Evolutionary conservation across 2,797 vertebrate genomes (phyloP).

Genomic region (Phalanger gymnotis): DNA sequence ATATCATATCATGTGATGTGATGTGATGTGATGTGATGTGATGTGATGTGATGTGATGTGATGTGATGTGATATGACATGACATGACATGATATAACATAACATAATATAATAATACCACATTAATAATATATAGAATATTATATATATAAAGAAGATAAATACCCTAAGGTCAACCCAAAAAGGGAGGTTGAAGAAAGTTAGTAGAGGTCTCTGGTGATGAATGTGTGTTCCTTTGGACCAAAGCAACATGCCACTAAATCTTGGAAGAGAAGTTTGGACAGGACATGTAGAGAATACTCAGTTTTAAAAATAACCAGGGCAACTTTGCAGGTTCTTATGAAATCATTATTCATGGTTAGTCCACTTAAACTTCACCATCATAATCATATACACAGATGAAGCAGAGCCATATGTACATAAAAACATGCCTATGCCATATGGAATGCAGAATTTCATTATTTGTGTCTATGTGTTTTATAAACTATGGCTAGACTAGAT

Average conservation of each 20-base stretch:
- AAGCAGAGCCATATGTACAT: not conserved
- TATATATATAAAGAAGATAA: not conserved
- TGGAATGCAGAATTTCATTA: not conserved
- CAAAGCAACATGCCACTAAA: not conserved
- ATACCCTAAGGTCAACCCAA: not conserved
- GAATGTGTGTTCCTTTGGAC: not conserved
- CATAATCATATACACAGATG: not conserved
- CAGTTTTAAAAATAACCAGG: not conserved
- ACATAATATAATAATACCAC: no score
- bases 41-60: no score
- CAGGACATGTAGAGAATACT: not conserved
- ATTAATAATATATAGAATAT: no score
- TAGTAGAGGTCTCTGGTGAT: not conserved
- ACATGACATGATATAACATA: no score
- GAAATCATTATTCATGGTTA: not conserved
- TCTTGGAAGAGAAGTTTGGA: not conserved
- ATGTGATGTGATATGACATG: no score
- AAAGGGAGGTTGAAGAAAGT: not conserved
- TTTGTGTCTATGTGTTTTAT: conserved; percentile 63
- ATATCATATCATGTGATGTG: no score
- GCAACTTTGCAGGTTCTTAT: not conserved
- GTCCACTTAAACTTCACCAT: not conserved
- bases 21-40: no score
- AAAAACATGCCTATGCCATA: not conserved
- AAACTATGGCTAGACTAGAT: conserved; percentile 77